These are phyloP conservation scores for Antennarius striatus DNA, from an alignment of 2,113 vertebrate genomes.

Conservation along the genomic window DNA sequence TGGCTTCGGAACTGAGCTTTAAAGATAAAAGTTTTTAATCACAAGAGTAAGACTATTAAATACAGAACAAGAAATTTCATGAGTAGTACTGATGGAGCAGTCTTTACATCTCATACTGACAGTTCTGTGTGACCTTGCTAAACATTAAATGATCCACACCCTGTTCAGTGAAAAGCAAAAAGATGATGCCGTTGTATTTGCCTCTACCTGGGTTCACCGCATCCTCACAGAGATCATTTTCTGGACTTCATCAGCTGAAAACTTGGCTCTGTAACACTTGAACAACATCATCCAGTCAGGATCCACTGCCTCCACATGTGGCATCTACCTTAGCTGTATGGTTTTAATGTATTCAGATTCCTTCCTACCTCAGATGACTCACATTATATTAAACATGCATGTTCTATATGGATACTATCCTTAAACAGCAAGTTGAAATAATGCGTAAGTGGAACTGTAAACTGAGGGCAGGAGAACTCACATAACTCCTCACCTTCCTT, in stretches of 20 bases:
- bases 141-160: not conserved
- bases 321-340: not conserved
- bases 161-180: not conserved
- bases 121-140: not conserved
- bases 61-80: no score
- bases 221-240: no score
- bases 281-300: no score
- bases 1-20: no score
- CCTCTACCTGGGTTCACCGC: not conserved
- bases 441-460: not conserved
- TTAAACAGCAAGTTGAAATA: not conserved
- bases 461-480: slow-evolving; percentile 6
- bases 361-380: slow-evolving; percentile 7
- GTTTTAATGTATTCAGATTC: slow-evolving; percentile 21
- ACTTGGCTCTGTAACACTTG: no score
- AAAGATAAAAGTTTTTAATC: no score
- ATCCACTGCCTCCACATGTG: not conserved
- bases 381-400: slow-evolving; percentile 21
- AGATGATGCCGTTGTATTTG: not conserved
- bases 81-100: not conserved
- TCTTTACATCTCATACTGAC: not conserved
- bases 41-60: no score
- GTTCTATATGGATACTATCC: not conserved
- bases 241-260: no score
- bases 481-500: not conserved